Base-by-base conservation (phyloP, 2,797 vertebrate genomes). In the Malurus leucopterus region DNA sequence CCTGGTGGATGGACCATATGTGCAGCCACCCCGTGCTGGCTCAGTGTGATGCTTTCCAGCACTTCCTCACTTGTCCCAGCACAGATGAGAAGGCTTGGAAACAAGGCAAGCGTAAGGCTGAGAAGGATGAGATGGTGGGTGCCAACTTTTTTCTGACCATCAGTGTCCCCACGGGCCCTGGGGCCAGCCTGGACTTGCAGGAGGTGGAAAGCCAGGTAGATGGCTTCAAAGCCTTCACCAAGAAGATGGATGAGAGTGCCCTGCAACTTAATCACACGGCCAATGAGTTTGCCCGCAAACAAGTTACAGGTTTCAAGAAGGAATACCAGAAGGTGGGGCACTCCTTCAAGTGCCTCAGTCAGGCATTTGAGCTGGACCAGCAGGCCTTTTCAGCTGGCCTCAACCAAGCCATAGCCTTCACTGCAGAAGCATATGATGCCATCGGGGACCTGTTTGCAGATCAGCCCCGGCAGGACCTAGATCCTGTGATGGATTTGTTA, bases 1-100 rank as follows among this genome's bases (percentile, higher is more conserved):
- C 98, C 0, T 99, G 98, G 98, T 99, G 99, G 99, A 99, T 99
- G 99, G 98, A 98, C 96, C 99, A 99, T 93, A 99, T 99, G 99
- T 98, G 98, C 93, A 99, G 98, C 94, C 99, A 99, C 95, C 99
- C 99, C 0, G 98, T 99, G 69, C 96, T 99, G 93, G 97, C 99
- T 32, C 97, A 97, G 84, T 99, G 99, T 1, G 99, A 99, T 7
- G 99, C 98, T 32, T 99, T 99, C 97, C 98, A 99, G 95, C 99
- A 99, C 95, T 99, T 99, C 94, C 97, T 99, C 75, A 98, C 97
- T 69, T 99, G 99, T 92, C 96, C 97, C 43, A 96, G 97, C 94
- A 97, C 98, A 0, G 99, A 99, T 3, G 99, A 99, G 95, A 99
- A 99, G 94, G 97, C 98, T 72, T 99, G 99, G 99, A 99, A 99